Conservation (phyloP, 2,888 invertebrate genomes). For the Tachina lurida region DNA sequence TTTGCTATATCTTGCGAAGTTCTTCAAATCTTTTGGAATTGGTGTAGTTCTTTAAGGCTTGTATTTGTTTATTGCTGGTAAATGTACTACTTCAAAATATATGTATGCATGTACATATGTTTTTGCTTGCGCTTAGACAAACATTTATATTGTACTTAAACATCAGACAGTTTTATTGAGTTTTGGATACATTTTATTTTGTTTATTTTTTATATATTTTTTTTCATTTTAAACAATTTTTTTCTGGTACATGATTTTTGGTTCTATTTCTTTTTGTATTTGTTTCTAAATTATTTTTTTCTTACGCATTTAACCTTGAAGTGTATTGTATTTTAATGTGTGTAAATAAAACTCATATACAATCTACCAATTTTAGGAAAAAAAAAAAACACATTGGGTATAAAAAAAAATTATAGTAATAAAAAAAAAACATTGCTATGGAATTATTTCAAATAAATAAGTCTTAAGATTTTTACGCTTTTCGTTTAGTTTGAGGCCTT, state of each 20-base stretch:
- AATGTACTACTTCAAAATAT: neutral
- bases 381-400: neutral
- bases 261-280: slow-evolving; percentile 4
- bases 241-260: slow-evolving; percentile 42
- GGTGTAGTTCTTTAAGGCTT: too few relatives aligned
- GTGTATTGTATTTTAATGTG: slow-evolving; percentile 42
- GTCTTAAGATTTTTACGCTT: slow-evolving; percentile 1
- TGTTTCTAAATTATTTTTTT: slow-evolving; percentile 31
- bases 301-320: slow-evolving; percentile 70
- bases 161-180: slow-evolving; percentile 59
- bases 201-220: slow-evolving; percentile 41
- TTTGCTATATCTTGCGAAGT: too few relatives aligned
- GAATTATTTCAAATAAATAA: neutral
- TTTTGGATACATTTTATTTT: slow-evolving; percentile 34
- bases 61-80: too few relatives aligned
- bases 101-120: neutral
- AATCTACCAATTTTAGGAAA: neutral
- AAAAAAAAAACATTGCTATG: too few relatives aligned
- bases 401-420: neutral
- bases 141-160: slow-evolving; percentile 43
- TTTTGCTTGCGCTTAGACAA: slow-evolving; percentile 2
- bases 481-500: slow-evolving; percentile 10
- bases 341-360: slow-evolving; percentile 47
- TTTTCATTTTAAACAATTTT: slow-evolving; percentile 22
- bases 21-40: too few relatives aligned